These are phyloP conservation scores for Oreochromis tanganicae DNA, from an alignment of 2,113 vertebrate genomes.

Conservation along the genomic window DNA sequence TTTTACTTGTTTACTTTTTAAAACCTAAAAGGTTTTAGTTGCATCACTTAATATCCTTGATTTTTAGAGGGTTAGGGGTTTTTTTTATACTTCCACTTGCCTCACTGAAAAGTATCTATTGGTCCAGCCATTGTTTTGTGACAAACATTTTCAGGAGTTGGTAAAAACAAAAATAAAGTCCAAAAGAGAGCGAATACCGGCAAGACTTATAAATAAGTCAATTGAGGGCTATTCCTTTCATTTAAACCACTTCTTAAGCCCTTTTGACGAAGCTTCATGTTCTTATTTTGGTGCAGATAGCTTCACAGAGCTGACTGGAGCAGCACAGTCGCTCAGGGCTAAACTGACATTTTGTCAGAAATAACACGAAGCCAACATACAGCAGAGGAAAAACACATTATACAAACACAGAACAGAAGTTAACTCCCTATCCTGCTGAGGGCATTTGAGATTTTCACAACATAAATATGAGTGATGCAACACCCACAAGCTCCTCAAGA, in stretches of 20 bases:
- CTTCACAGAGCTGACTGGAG: not conserved
- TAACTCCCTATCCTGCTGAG: not conserved
- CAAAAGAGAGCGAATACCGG: not conserved
- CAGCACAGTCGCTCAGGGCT: not conserved
- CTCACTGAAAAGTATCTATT: fast-evolving
- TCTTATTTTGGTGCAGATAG: not conserved
- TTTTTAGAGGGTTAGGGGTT: not conserved
- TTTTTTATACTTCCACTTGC: not conserved
- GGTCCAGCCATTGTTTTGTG: not conserved
- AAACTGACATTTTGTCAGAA: not conserved
- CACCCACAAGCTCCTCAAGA: not conserved
- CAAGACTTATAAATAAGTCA: not conserved
- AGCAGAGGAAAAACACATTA: not conserved
- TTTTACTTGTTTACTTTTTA: not conserved
- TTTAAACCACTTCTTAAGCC: not conserved
- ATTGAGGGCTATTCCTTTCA: not conserved
- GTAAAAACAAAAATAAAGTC: not conserved
- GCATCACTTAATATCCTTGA: not conserved
- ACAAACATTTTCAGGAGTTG: not conserved
- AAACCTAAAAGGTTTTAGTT: not conserved
- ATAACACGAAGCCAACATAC: not conserved
- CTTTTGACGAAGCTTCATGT: not conserved
- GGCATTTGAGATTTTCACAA: not conserved
- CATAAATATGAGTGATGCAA: not conserved
- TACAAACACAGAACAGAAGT: not conserved